phyloP scores from a whole-genome alignment of 2,888 invertebrate species.

The Andricus quercusramuli region DNA sequence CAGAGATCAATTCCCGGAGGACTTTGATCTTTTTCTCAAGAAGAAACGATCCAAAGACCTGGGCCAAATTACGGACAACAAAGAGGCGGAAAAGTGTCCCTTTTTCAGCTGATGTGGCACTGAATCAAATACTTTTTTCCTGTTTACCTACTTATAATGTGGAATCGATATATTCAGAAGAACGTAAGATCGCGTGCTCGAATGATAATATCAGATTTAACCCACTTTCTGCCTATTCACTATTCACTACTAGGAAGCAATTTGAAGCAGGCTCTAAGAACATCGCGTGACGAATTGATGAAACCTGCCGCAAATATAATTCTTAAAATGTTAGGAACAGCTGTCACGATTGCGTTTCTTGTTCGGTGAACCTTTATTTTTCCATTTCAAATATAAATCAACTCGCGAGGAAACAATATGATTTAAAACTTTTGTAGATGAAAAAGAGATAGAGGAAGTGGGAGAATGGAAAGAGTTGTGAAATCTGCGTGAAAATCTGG shows the following conservation, averaged over 20 bases:
- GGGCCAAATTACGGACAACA: background rate
- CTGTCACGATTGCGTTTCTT: no score
- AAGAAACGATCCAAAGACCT: background rate
- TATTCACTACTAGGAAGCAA: slow-evolving; percentile 3
- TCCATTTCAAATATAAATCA: no score
- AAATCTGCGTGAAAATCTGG: slow-evolving; percentile 41
- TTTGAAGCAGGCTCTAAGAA: background rate
- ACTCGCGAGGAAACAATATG: no score
- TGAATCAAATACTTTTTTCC: background rate
- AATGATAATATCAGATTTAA: slow-evolving; percentile 26
- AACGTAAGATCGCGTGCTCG: slow-evolving; percentile 18
- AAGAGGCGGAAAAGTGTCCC: background rate
- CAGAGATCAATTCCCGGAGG: background rate
- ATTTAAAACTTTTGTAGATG: no score
- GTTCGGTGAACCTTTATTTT: no score
- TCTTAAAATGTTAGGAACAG: no score
- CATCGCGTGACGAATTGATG: background rate
- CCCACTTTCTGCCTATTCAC: slow-evolving; percentile 2
- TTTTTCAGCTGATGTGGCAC: background rate
- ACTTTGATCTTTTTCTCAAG: background rate
- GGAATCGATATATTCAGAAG: background rate
- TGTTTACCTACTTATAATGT: no score
- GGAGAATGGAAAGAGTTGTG: background rate
- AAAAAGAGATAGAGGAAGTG: no score
- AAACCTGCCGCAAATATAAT: background rate